These are phyloP conservation scores for Dufourea novaeangliae DNA, from an alignment of 1,140 invertebrate genomes.

Conservation along the genomic window DNA sequence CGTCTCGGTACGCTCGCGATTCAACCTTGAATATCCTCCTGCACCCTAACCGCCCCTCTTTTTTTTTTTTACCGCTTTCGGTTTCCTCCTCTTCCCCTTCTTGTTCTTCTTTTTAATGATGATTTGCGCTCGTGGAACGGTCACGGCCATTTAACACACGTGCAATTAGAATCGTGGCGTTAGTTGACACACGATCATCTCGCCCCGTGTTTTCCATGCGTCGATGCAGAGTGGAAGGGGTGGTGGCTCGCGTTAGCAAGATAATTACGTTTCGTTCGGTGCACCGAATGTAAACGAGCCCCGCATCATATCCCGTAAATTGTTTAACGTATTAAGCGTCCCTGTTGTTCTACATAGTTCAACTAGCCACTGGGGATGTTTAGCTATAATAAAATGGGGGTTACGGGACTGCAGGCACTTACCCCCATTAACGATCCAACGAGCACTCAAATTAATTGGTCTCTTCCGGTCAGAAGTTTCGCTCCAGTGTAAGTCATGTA, in stretches of 20 bases:
- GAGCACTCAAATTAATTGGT: slow-evolving; percentile 36
- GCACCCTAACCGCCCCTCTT: neutral
- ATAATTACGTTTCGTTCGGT: slow-evolving; percentile 3
- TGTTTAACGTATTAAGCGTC: neutral
- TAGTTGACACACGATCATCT: neutral
- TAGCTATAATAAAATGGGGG: neutral
- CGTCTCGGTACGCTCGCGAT: too few relatives aligned
- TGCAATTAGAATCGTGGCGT: neutral
- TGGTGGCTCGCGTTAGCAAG: neutral
- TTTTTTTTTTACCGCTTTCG: neutral
- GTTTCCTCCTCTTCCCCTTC: neutral
- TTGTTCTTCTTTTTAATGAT: neutral
- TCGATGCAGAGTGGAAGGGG: neutral
- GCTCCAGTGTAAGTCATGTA: neutral
- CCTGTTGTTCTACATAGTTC: neutral
- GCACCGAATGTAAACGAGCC: neutral
- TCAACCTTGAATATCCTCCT: neutral
- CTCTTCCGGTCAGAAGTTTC: slow-evolving; percentile 15
- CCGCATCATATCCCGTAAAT: neutral
- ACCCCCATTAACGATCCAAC: slow-evolving; percentile 11
- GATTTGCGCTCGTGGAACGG: neutral
- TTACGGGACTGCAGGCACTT: slow-evolving; percentile 1
- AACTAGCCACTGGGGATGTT: neutral
- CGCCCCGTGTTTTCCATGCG: neutral
- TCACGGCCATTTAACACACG: neutral